phyloP scores from a whole-genome alignment of 2,888 invertebrate genomes.

The Ophion costatus region DNA sequence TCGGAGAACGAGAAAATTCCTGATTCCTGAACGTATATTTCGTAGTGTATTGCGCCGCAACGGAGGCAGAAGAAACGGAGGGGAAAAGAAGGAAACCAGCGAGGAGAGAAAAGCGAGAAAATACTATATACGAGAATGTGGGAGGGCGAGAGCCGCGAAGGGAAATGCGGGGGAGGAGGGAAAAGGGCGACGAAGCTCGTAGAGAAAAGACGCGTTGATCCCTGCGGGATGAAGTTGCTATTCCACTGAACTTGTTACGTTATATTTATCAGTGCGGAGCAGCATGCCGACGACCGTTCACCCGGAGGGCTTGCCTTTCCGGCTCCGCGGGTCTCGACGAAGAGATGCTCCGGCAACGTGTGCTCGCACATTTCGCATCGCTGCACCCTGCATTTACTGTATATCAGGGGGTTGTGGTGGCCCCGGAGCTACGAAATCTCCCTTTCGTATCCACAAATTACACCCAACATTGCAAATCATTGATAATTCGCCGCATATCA shows the following conservation, averaged over 20 bases:
- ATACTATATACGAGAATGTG: constrained; percentile 56
- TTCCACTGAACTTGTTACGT: constrained; percentile 83
- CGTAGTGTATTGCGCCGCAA: constrained; percentile 41
- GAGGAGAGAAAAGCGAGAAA: constrained; percentile 44
- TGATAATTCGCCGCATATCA: constrained; percentile 4
- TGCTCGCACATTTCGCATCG: constrained; percentile 52
- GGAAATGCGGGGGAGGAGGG: constrained; percentile 37
- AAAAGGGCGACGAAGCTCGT: constrained; percentile 53
- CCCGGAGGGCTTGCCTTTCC: constrained; percentile 71
- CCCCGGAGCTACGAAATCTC: not conserved
- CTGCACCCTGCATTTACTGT: constrained; percentile 50
- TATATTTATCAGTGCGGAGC: constrained; percentile 83
- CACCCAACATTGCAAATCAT: constrained; percentile 10
- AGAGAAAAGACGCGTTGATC: constrained; percentile 81
- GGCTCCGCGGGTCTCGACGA: constrained; percentile 71
- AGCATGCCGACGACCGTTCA: constrained; percentile 73
- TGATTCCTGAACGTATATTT: constrained; percentile 40
- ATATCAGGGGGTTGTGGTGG: constrained; percentile 31
- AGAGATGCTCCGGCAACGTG: constrained; percentile 47
- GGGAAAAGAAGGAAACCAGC: constrained; percentile 7
- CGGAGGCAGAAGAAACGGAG: constrained; percentile 30
- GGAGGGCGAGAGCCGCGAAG: constrained; percentile 51
- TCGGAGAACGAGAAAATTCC: constrained; percentile 43
- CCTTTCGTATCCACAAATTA: constrained; percentile 12
- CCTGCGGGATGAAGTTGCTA: constrained; percentile 82